Base-by-base conservation (phyloP, 2,888 invertebrate species). In the Napeogenes sylphis region DNA sequence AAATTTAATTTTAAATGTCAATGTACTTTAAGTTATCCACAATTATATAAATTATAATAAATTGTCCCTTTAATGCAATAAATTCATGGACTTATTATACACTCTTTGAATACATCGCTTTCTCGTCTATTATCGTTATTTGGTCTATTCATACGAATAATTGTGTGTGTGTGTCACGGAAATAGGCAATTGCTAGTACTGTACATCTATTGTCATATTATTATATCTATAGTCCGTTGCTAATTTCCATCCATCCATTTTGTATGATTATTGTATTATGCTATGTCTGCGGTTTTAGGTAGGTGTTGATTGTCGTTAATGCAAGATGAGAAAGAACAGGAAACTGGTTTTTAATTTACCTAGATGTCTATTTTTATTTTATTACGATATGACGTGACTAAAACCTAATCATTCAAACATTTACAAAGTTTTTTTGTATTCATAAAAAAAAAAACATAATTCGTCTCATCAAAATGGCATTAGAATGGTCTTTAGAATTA, bases 391-490 rank as follows among this genome's bases (percentile, higher is more conserved):
- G 76, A 78, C 82, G 83, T 84, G 82, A 81, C 78, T 68, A 63
- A 55, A 69, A 67, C 69, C 70, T 71, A 68, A 62, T 70, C 60
- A 65, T 64, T 58, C 63, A 66, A 67, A 61, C 65, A 47, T 51
- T 62, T 14, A 59, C 62, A 73, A 63, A 60, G 59, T 61, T 64
- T 35, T n/a, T 62, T 62, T 74, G 67, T 70, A 63, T 66, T 21
- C 75, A 78, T 76, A 79, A 76, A 72, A 76, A 79, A 83, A 84
- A 83, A 82, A 82, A 76, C 72, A 56, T 84, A 85, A 84, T 84
- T 82, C 76, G 76, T 75, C 79, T 83, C 87, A 89, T 89, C 87
- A 88, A 88, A 88, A 83, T 70, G 70, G 76, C 87, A 89, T 89
- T 89, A 89, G 86, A 73, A 70, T 74, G 74, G 73, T 30, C 10